These are phyloP conservation scores for Spatulosminthurus flaviceps DNA, from an alignment of 2,888 invertebrate genomes.

Conservation along the genomic window DNA sequence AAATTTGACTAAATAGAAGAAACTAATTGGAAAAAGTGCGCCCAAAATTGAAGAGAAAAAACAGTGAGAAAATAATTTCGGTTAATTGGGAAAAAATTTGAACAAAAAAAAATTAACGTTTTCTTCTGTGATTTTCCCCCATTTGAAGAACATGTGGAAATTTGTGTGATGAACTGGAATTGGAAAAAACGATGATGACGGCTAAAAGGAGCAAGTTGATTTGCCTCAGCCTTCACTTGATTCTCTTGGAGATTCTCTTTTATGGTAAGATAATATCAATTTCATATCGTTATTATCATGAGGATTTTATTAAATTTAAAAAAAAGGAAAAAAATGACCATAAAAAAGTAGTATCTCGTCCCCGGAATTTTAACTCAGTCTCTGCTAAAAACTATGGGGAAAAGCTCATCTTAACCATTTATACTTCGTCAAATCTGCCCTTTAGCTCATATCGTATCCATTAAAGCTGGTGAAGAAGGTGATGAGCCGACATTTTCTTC, in stretches of 20 bases:
- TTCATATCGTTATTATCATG: not conserved
- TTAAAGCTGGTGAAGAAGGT: not conserved
- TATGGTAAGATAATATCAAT: slow-evolving; percentile 59
- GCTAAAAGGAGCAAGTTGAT: slow-evolving; percentile 57
- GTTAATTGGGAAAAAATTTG: slow-evolving; percentile 5
- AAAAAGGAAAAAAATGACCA: too few relatives aligned
- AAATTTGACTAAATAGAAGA: too few relatives aligned
- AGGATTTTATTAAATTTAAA: not conserved
- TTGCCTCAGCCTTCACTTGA: slow-evolving; percentile 60
- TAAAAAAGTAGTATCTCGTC: not conserved
- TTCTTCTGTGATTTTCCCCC: too few relatives aligned
- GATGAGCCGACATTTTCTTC: slow-evolving; percentile 2
- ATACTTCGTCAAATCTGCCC: not conserved
- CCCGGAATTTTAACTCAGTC: too few relatives aligned
- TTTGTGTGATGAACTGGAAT: slow-evolving; percentile 9
- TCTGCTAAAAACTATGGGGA: too few relatives aligned
- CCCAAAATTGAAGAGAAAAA: too few relatives aligned
- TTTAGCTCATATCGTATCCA: not conserved
- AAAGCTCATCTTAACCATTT: not conserved
- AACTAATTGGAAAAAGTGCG: too few relatives aligned
- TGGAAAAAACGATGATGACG: slow-evolving; percentile 51
- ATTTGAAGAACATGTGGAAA: not conserved
- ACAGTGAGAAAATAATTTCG: too few relatives aligned
- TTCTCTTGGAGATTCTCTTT: slow-evolving; percentile 61
- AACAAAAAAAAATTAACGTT: too few relatives aligned